phyloP scores from a whole-genome alignment of 2,888 invertebrate genomes.

The Rhagium mordax region DNA sequence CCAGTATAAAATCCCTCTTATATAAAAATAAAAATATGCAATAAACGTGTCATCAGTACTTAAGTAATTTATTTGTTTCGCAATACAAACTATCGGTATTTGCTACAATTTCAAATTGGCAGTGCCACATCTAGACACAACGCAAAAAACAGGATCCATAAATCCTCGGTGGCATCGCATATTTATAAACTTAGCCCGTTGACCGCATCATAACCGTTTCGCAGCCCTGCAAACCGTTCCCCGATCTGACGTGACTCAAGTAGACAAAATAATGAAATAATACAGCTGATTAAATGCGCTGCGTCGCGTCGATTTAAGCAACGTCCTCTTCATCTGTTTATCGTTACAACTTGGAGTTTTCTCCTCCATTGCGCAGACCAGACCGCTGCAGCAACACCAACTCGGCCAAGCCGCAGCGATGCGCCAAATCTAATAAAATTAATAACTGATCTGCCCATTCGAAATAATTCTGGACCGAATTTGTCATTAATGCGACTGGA shows the following conservation, averaged over 20 bases:
- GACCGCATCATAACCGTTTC: neutral
- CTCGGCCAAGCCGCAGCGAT: constrained; percentile 14
- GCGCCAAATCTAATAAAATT: constrained; percentile 1
- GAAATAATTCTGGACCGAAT: neutral
- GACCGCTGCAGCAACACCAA: constrained; percentile 27
- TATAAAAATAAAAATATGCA: too few species aligned
- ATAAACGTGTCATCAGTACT: neutral
- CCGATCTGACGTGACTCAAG: neutral
- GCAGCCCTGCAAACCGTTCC: neutral
- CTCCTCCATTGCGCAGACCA: constrained; percentile 59
- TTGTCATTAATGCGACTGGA: neutral
- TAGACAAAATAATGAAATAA: constrained; percentile 61
- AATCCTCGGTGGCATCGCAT: neutral
- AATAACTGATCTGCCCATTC: neutral
- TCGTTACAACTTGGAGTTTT: constrained; percentile 60
- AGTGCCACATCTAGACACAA: too few species aligned
- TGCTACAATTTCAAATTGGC: too few species aligned
- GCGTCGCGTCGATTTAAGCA: constrained; percentile 62
- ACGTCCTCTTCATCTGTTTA: constrained; percentile 63
- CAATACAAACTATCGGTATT: too few species aligned
- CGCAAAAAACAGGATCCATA: neutral
- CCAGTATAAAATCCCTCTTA: too few species aligned
- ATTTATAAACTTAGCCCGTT: neutral
- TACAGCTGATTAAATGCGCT: constrained; percentile 64
- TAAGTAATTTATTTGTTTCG: too few species aligned